Conservation (phyloP, 2,797 vertebrate species). For the Acanthornis magna region DNA sequence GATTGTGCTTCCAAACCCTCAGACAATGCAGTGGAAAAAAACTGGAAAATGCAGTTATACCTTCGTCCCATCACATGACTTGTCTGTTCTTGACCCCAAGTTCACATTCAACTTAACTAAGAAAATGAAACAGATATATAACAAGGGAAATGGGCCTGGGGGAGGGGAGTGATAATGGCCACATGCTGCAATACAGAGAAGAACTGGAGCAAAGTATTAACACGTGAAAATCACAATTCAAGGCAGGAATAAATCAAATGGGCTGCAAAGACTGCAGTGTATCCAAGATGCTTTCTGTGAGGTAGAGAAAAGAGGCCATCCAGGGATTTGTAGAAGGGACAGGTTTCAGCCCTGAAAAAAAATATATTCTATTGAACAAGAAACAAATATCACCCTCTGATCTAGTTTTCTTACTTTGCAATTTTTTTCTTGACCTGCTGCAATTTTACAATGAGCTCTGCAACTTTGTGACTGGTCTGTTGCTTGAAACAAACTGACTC, state of each 20-base stretch:
- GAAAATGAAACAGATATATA: slow-evolving; percentile 61
- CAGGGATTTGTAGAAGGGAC: not conserved
- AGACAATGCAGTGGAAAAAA: slow-evolving; percentile 43
- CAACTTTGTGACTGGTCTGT: not conserved
- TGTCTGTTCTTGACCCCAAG: slow-evolving; percentile 53
- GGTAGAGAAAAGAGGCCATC: slow-evolving; percentile 5
- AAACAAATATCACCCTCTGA: not conserved
- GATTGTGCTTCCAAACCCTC: not conserved
- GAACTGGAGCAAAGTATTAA: slow-evolving; percentile 53
- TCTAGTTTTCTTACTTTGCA: not conserved
- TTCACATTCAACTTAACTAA: slow-evolving; percentile 52
- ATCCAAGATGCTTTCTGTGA: slow-evolving; percentile 12
- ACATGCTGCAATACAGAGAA: slow-evolving; percentile 27
- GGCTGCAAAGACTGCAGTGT: not conserved
- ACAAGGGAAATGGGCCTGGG: slow-evolving; percentile 20
- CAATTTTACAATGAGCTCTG: not conserved
- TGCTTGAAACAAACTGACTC: slow-evolving; percentile 55
- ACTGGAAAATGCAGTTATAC: slow-evolving; percentile 33
- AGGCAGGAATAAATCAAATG: slow-evolving; percentile 52
- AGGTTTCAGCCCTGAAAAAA: not conserved
- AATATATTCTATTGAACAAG: not conserved
- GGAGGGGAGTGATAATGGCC: slow-evolving; percentile 33
- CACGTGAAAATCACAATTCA: slow-evolving; percentile 49
- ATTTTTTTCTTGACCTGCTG: not conserved
- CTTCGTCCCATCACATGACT: slow-evolving; percentile 26